These are phyloP conservation scores for Meiosimyza platycephala DNA, from an alignment of 2,888 invertebrate genomes.

Conservation along the genomic window DNA sequence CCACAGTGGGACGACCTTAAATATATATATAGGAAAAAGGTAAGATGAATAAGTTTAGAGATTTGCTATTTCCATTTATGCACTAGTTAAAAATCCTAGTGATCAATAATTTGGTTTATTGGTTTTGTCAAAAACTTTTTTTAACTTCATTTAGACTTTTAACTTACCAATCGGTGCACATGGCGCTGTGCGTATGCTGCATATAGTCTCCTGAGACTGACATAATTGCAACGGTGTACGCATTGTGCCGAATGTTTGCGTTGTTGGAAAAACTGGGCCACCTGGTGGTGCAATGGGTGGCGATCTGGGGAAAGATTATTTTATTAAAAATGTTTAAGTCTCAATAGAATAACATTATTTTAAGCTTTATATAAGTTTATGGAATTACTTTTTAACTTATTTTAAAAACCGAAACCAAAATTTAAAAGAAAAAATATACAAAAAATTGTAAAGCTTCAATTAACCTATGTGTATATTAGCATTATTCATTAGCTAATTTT, in stretches of 20 bases:
- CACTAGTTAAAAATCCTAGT: too few species aligned
- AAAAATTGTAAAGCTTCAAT: neutral
- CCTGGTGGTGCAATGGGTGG: slow-evolving; percentile 63
- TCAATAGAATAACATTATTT: too few species aligned
- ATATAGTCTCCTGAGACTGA: slow-evolving; percentile 62
- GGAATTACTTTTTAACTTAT: neutral
- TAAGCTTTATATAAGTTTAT: neutral
- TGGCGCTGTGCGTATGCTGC: slow-evolving; percentile 61
- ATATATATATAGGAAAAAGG: neutral
- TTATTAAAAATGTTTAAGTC: too few species aligned
- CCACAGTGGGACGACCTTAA: slow-evolving; percentile 64
- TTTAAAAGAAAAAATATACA: neutral
- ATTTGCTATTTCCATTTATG: too few species aligned
- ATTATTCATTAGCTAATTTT: too few species aligned
- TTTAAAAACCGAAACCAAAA: neutral
- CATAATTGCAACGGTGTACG: slow-evolving; percentile 60
- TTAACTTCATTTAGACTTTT: too few species aligned
- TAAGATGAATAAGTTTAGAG: too few species aligned
- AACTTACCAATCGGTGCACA: slow-evolving; percentile 63
- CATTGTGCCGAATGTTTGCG: slow-evolving; percentile 66
- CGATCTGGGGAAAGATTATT: slow-evolving; percentile 54
- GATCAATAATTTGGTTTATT: too few species aligned
- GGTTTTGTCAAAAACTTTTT: too few species aligned
- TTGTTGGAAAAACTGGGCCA: slow-evolving; percentile 60
- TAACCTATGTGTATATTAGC: too few species aligned